Conservation (phyloP, 2,888 invertebrate species). For the Leptopilina myrica region DNA sequence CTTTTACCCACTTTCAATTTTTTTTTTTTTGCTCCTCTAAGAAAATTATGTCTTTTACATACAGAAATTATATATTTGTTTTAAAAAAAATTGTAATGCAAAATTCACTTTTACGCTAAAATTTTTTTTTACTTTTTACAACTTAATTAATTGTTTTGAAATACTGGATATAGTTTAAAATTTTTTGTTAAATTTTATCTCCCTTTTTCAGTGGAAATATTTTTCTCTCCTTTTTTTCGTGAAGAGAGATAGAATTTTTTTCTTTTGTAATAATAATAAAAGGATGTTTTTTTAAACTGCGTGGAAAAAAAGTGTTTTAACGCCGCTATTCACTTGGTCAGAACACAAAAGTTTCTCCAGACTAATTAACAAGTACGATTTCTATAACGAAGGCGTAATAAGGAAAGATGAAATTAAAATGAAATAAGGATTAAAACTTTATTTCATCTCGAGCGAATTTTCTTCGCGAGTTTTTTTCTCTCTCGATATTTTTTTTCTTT, state of each 20-base stretch:
- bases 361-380: constrained; percentile 12
- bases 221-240: too few relatives aligned
- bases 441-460: too few relatives aligned
- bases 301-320: neutral
- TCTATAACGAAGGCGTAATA: constrained; percentile 20
- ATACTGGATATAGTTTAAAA: too few relatives aligned
- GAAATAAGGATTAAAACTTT: constrained; percentile 6
- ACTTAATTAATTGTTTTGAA: too few relatives aligned
- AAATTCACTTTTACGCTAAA: too few relatives aligned
- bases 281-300: neutral
- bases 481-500: neutral
- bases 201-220: too few relatives aligned
- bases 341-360: constrained; percentile 12
- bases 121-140: too few relatives aligned
- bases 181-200: too few relatives aligned
- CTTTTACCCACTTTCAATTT: constrained; percentile 22
- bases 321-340: neutral
- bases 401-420: constrained; percentile 20
- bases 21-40: neutral
- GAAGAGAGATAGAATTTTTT: too few relatives aligned
- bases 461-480: neutral
- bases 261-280: neutral
- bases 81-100: neutral
- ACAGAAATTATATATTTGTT: neutral
- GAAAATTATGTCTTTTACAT: constrained; percentile 1